Percentiles rank a stretch among this genome's conserved stretches.
These are phyloP conservation scores for Eupithecia vulgata DNA, from an alignment of 2,888 invertebrate genomes.

Conservation along the genomic window DNA sequence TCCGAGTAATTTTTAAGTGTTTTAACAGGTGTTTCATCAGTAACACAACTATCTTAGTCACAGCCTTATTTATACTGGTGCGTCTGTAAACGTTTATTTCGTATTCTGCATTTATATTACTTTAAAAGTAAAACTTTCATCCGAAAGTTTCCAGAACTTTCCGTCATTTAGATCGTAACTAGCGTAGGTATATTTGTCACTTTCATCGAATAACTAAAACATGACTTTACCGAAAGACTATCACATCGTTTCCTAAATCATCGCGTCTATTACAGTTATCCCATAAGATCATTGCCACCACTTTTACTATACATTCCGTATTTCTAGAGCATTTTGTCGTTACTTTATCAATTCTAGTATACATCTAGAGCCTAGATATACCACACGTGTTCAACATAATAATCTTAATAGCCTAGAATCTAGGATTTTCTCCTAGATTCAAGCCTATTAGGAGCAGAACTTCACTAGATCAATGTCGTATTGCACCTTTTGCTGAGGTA, in stretches of 20 bases:
- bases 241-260: not conserved
- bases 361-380: not conserved
- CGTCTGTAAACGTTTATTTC: conserved; percentile 10
- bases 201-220: not conserved
- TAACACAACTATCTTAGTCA: conserved; percentile 14
- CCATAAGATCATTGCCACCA: not conserved
- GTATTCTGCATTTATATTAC: conserved; percentile 18
- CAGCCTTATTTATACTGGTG: conserved; percentile 22
- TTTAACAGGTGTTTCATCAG: not conserved
- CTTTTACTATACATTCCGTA: not conserved
- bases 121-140: conserved; percentile 9
- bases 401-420: not conserved
- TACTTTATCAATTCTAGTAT: not conserved
- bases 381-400: not conserved
- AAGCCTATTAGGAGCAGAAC: not conserved
- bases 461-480: not conserved
- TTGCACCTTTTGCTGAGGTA: not conserved
- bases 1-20: not conserved
- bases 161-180: not conserved
- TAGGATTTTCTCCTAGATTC: not conserved
- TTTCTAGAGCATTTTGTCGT: not conserved
- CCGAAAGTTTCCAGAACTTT: not conserved
- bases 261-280: not conserved
- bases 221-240: not conserved
- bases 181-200: conserved; percentile 1